Evolutionary conservation across 2,113 vertebrate species (phyloP).

Genomic region (Athene cunicularia): DNA sequence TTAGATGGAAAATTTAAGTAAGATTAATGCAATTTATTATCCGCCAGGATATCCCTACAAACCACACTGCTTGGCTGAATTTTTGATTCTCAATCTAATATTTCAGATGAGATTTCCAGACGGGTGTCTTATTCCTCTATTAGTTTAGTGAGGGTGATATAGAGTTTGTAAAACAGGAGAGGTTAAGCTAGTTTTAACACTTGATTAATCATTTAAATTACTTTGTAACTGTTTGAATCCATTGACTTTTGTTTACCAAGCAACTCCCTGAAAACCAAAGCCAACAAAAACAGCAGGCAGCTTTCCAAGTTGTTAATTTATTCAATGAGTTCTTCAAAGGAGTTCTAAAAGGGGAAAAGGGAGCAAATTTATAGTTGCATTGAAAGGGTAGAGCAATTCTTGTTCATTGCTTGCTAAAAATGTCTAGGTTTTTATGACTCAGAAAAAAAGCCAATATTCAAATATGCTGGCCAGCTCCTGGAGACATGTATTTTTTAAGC

Average conservation of each 20-base stretch:
- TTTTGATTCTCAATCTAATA: constrained; percentile 84
- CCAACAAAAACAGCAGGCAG: constrained; percentile 76
- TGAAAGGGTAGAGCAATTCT: constrained; percentile 66
- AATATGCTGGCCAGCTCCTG: constrained; percentile 57
- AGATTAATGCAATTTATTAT: constrained; percentile 95
- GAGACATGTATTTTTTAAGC: constrained; percentile 52
- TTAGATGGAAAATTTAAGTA: constrained; percentile 90
- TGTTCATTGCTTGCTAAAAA: constrained; percentile 57
- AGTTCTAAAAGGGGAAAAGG: constrained; percentile 41
- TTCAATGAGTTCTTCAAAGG: constrained; percentile 78
- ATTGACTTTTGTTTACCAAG: constrained; percentile 82
- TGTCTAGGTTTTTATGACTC: constrained; percentile 43
- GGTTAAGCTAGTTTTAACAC: constrained; percentile 84
- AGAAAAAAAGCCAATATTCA: constrained; percentile 52
- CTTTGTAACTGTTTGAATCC: constrained; percentile 78
- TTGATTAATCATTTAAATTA: constrained; percentile 85
- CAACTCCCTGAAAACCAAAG: constrained; percentile 77
- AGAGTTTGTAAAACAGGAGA: constrained; percentile 85
- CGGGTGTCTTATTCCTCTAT: constrained; percentile 88
- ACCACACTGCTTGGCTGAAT: constrained; percentile 84
- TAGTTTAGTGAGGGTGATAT: constrained; percentile 90
- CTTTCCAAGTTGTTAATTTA: constrained; percentile 80
- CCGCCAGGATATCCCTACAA: constrained; percentile 96
- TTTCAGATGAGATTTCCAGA: constrained; percentile 98
- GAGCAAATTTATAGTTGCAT: constrained; percentile 71